These are phyloP conservation scores for Grantiella picta DNA, from an alignment of 2,113 vertebrate species.

Conservation along the genomic window DNA sequence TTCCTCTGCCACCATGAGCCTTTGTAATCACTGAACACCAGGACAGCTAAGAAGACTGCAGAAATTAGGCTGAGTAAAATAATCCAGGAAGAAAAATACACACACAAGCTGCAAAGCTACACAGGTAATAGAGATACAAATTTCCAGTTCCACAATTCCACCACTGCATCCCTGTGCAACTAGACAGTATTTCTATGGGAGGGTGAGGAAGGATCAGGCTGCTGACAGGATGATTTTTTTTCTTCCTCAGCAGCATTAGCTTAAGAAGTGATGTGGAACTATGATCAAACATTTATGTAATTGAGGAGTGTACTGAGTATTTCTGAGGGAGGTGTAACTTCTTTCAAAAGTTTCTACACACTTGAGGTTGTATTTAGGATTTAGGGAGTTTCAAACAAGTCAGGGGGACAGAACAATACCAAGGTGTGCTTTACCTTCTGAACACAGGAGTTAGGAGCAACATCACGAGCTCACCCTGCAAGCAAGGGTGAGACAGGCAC, in stretches of 20 bases:
- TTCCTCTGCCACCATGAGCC: neutral
- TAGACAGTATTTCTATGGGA: neutral
- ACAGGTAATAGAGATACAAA: neutral
- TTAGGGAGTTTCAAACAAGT: neutral
- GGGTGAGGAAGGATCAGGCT: neutral
- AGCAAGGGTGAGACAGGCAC: neutral
- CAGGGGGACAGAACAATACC: neutral
- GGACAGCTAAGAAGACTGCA: neutral
- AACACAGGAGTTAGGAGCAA: neutral
- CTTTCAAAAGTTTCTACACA: neutral
- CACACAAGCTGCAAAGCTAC: neutral
- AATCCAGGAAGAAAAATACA: neutral
- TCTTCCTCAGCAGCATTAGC: neutral
- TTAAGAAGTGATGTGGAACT: neutral
- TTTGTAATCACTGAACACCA: neutral
- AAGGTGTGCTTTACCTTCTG: neutral
- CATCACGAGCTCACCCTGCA: neutral
- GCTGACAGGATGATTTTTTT: neutral
- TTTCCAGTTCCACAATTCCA: neutral
- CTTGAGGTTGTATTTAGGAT: neutral
- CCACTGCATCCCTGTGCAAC: neutral
- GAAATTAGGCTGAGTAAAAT: neutral
- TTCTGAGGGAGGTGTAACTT: neutral
- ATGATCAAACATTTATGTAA: neutral
- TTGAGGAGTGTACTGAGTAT: accelerated